A percentile compares a stretch with the other conserved stretches of the same genome.
Evolutionary conservation across 2,113 vertebrate species (phyloP).

Genomic region (Alligator mississippiensis): DNA sequence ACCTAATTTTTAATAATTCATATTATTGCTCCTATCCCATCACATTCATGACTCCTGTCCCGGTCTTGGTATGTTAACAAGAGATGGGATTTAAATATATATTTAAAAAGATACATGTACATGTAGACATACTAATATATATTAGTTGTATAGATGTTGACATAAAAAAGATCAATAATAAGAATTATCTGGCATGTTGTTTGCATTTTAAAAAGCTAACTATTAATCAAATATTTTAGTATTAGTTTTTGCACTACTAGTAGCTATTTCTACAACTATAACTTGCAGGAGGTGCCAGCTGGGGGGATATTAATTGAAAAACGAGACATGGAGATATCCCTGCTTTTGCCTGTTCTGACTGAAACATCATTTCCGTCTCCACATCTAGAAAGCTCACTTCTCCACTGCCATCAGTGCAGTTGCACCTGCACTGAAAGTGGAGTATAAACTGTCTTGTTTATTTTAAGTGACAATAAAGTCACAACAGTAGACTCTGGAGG

Average conservation of each 20-base stretch:
- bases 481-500: not conserved
- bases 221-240: slow-evolving; percentile 45
- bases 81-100: slow-evolving; percentile 62
- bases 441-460: not conserved
- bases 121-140: too few relatives aligned
- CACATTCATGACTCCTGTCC: slow-evolving; percentile 33
- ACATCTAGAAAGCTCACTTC: not conserved
- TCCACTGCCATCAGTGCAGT: not conserved
- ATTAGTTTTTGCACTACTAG: slow-evolving; percentile 1
- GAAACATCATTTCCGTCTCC: not conserved
- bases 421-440: not conserved
- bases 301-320: slow-evolving; percentile 45
- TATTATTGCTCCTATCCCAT: slow-evolving; percentile 38
- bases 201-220: slow-evolving; percentile 53
- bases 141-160: not conserved
- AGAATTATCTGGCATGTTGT: slow-evolving; percentile 50
- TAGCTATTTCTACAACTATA: not conserved
- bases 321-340: not conserved
- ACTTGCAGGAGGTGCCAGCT: not conserved
- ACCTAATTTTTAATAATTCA: slow-evolving; percentile 53
- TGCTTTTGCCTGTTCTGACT: not conserved
- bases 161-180: slow-evolving; percentile 68
- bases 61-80: slow-evolving; percentile 51
- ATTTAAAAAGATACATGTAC: not conserved
- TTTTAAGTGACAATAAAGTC: not conserved